Evolutionary conservation across 2,797 vertebrate genomes (phyloP), one percentile per base, ranked within the genome.

Genomic region (Astyanax mexicanus): DNA sequence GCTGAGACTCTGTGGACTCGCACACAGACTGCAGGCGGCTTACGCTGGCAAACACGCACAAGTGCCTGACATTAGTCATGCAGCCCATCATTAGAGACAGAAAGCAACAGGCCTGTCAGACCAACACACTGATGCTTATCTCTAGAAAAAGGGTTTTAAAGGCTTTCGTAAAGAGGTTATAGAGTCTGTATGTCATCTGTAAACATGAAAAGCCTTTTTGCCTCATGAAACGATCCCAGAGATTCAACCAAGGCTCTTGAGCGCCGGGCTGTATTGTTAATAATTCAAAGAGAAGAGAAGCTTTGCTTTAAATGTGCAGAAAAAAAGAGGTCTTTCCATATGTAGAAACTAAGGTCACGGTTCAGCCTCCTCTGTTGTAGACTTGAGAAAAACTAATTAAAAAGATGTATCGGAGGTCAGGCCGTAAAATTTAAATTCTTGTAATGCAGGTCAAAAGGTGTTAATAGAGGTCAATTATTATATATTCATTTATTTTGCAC

Each of bases 41-140:
- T 57, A 57, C 76, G 57, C 32, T 27, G 6, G 42, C 52, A 67
- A 70, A 52, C 49, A 74, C 40, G n/a, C 74, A 66, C 49, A 75
- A 65, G 51, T 66, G 51, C 25, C 80, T 84, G 77, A 75, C 57
- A 74, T 77, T 65, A 25, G 69, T 82, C 49, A 80, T 85, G 77
- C 55, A 83, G 84, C 80, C 77, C 72, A 13, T 27, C 54, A 69
- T 78, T 82, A 66, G 35, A 67, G 37, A 32, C 67, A 71, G 58
- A 70, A 61, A 74, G 65, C 55, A 77, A 74, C 69, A 49, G 11
- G 57, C 27, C 17, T 8, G 3, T 17, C 35, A 32, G 45, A 52
- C 21, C n/a, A 65, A 27, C 47, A 32, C 25, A 23, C 6, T n/a
- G 64, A 27, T 47, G 25, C 17, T 29, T 38, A 27, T 37, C 15